These are phyloP conservation scores for Setipinna tenuifilis DNA, from an alignment of 2,797 vertebrate genomes.

Conservation along the genomic window DNA sequence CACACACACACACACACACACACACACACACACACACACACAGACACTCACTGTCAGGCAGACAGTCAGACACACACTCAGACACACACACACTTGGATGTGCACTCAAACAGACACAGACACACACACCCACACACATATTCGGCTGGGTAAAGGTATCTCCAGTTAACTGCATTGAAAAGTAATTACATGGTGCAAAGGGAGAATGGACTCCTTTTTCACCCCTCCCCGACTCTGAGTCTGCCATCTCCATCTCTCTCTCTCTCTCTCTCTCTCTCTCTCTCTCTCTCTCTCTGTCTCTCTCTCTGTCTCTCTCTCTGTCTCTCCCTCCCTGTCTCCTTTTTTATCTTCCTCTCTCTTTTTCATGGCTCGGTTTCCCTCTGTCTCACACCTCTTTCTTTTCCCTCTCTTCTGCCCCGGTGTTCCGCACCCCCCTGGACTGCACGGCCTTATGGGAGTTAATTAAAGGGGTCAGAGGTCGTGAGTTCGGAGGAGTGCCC, in stretches of 20 bases:
- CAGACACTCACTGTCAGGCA: neutral
- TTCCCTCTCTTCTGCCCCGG: constrained; percentile 36
- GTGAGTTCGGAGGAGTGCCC: constrained; percentile 42
- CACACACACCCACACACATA: constrained; percentile 14
- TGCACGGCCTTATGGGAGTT: constrained; percentile 56
- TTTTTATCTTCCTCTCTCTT: constrained; percentile 26
- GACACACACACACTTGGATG: neutral
- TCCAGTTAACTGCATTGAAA: constrained; percentile 54
- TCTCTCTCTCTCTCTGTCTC: neutral
- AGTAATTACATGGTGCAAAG: constrained; percentile 65
- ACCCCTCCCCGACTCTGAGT: constrained; percentile 22
- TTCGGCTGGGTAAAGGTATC: constrained; percentile 51
- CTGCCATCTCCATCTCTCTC: neutral
- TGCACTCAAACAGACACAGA: neutral
- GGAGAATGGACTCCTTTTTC: constrained; percentile 46
- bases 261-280: neutral
- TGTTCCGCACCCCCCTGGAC: neutral
- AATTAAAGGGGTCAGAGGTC: constrained; percentile 59
- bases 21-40: neutral
- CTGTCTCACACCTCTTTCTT: constrained; percentile 8
- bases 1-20: constrained; percentile 35
- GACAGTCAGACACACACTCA: neutral
- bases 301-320: neutral
- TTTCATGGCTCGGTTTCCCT: too few species aligned
- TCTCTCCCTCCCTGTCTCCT: neutral